A percentile compares a stretch with the other conserved stretches of the same genome.
Conservation (phyloP, 2,113 vertebrate genomes). For the Ploceus nigricollis region DNA sequence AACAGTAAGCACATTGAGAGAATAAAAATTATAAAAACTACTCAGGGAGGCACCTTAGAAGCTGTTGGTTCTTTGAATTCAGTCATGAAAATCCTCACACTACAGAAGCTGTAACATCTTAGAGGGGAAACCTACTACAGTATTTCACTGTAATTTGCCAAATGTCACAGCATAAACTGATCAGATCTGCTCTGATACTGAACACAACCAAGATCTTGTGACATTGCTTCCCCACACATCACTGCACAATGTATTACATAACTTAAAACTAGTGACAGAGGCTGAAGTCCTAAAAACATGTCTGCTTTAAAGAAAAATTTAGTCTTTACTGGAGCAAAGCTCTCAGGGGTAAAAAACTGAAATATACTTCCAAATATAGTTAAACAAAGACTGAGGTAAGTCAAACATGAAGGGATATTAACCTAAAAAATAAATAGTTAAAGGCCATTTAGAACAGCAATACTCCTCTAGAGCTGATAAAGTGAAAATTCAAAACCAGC, state of each 20-base stretch:
- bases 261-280: neutral
- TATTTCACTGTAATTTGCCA: neutral
- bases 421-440: neutral
- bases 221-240: neutral
- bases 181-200: neutral
- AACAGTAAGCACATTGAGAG: neutral
- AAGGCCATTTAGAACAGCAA: neutral
- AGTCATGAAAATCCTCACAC: neutral
- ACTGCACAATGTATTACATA: neutral
- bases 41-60: neutral
- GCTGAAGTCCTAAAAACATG: neutral
- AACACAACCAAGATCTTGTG: neutral
- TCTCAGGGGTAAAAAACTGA: neutral
- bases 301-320: neutral
- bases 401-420: neutral
- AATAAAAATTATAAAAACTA: neutral
- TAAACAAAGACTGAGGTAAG: neutral
- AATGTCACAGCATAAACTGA: neutral
- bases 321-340: neutral
- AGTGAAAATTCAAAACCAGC: neutral
- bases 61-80: neutral
- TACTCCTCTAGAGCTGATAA: neutral
- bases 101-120: neutral
- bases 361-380: neutral
- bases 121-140: neutral